Conservation (phyloP, 2,797 vertebrate genomes). For the Acropternis orthonyx region DNA sequence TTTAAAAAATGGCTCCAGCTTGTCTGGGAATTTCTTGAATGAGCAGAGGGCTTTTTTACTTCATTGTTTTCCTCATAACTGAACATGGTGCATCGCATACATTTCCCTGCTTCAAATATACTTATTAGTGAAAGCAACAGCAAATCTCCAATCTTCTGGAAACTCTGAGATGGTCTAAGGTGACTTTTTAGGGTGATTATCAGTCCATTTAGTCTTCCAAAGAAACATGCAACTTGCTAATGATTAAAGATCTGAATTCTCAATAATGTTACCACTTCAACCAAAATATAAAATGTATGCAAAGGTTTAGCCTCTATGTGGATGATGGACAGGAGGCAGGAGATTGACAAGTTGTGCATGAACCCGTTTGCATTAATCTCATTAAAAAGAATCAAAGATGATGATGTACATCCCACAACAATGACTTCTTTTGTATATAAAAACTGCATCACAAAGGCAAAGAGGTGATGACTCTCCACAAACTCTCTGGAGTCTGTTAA, state of each 20-base stretch:
- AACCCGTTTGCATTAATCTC: background rate
- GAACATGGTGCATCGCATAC: background rate
- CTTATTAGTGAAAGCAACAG: background rate
- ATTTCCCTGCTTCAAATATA: background rate
- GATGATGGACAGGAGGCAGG: background rate
- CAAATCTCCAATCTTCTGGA: background rate
- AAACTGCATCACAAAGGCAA: background rate
- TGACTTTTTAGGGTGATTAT: background rate
- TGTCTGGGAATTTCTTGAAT: background rate
- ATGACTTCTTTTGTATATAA: background rate
- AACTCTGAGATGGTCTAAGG: background rate
- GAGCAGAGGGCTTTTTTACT: background rate
- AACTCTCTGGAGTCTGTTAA: background rate
- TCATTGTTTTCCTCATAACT: background rate
- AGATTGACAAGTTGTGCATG: background rate
- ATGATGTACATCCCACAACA: background rate
- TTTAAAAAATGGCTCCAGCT: background rate
- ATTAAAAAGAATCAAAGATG: background rate
- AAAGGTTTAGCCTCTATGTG: background rate
- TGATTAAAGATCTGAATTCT: background rate
- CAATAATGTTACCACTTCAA: background rate
- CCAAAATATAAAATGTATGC: background rate
- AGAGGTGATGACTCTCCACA: background rate
- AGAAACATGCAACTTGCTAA: background rate
- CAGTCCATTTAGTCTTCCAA: background rate